Conservation (phyloP, 2,797 vertebrate species). For the Anolis apletophallus region DNA sequence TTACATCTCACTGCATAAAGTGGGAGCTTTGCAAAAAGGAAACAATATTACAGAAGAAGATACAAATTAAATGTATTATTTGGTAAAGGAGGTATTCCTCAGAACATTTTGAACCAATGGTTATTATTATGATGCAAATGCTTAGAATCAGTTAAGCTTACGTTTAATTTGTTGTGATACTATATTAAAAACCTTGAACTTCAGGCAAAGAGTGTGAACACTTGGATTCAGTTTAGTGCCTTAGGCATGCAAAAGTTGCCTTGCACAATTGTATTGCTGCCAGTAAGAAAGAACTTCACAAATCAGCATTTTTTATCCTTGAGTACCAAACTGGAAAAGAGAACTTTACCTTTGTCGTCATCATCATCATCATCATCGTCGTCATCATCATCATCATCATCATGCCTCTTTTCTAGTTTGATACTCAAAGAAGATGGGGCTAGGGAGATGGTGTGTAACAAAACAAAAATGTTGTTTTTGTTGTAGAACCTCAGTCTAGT, state of each 20-base stretch:
- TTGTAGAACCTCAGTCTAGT: background rate
- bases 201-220: background rate
- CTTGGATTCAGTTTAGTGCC: background rate
- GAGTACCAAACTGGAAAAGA: too few species aligned
- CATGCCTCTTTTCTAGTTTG: too few species aligned
- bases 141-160: background rate
- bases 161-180: background rate
- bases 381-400: too few species aligned
- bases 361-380: too few species aligned
- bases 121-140: background rate
- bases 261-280: background rate
- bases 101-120: background rate
- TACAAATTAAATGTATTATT: background rate
- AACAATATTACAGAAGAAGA: background rate
- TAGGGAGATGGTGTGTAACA: too few species aligned
- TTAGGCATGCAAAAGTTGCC: background rate
- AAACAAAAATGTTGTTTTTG: background rate
- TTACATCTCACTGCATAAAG: conserved; percentile 7
- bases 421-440: too few species aligned
- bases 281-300: background rate
- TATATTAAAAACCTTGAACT: conserved; percentile 20
- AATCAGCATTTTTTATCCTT: background rate
- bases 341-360: too few species aligned
- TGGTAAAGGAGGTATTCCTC: background rate
- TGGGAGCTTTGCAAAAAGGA: conserved; percentile 8